Base-by-base conservation (phyloP, 2,113 vertebrate species). In the Ceyx margarethae region DNA sequence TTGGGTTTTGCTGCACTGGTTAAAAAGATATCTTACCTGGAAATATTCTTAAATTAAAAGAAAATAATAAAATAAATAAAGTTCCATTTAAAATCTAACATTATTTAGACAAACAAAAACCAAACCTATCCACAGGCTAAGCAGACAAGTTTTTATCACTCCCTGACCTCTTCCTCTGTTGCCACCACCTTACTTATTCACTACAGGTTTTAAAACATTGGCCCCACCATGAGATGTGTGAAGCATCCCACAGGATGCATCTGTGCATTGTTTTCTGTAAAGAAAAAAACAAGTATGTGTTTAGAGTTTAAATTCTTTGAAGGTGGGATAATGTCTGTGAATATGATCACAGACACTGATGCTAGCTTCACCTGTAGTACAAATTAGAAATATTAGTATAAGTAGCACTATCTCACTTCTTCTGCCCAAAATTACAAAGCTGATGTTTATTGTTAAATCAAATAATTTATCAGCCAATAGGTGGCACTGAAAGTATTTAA, bases 401-500 rank as follows among this genome's bases (percentile, higher is more conserved):
- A 73, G 26, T 35, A 65, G 2, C 5, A 23, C 9, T 66, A n/a
- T 40, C 3, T 65, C 17, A 65, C 11, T 54, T 85, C 10, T 12
- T 91, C 73, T 62, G 25, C 76, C 25, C 20, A 48, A 54, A 87
- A n/a, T 73, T 53, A 86, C 51, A 48, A 90, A 90, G 11, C 21
- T 61, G 7, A 53, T 68, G 6, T 50, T 93, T 25, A 74, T 58
- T 37, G 31, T n/a, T 75, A 72, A 85, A 71, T 25, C n/a, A 80
- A 75, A 64, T 29, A 79, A 92, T 82, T 62, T 75, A 58, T 93
- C 91, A 73, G 18, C 95, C 96, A 95, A 96, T 95, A 97, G 96
- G 82, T 97, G 96, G 96, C 91, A 94, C 87, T 96, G 91, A 89
- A 96, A 87, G 94, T 75, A 97, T 72, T 96, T 92, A 89, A 82